Evolutionary conservation across 2,797 vertebrate species (phyloP).

Genomic region (Natrix natrix): DNA sequence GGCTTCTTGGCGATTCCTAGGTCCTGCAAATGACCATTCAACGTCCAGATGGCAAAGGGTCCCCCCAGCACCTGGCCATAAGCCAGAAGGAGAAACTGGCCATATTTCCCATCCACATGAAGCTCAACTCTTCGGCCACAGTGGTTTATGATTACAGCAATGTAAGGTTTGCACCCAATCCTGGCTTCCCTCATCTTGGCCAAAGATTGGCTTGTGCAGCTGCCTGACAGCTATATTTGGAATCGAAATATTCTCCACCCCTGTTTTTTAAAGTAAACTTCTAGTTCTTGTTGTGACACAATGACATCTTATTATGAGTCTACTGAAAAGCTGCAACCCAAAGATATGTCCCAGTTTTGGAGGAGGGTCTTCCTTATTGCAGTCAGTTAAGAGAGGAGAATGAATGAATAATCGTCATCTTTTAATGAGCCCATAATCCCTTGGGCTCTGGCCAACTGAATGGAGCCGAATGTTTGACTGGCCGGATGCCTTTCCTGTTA

Average conservation of each 20-base stretch:
- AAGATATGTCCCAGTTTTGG: not conserved
- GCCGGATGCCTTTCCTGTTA: no score
- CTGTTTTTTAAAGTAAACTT: not conserved
- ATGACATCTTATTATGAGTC: not conserved
- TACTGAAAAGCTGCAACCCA: not conserved
- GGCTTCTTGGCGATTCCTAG: conserved; percentile 14
- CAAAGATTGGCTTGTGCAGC: not conserved
- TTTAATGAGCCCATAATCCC: no score
- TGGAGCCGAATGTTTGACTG: no score
- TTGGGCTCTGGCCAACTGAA: no score
- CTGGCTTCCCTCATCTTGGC: not conserved
- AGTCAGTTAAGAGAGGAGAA: not conserved
- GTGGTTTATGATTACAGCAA: conserved; percentile 71
- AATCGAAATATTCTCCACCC: not conserved
- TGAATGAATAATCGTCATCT: not conserved
- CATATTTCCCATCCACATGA: conserved; percentile 58
- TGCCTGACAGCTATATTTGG: not conserved
- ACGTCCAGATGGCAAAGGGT: conserved; percentile 12
- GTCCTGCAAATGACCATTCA: conserved; percentile 74
- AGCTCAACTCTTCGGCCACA: conserved; percentile 62
- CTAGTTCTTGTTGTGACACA: not conserved
- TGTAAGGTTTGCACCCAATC: conserved; percentile 40
- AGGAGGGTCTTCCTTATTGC: not conserved
- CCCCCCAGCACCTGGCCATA: conserved; percentile 59
- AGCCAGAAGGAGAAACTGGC: conserved; percentile 36